These are phyloP conservation scores for Dendroctonus valens DNA, from an alignment of 1,140 invertebrate genomes.

Conservation along the genomic window DNA sequence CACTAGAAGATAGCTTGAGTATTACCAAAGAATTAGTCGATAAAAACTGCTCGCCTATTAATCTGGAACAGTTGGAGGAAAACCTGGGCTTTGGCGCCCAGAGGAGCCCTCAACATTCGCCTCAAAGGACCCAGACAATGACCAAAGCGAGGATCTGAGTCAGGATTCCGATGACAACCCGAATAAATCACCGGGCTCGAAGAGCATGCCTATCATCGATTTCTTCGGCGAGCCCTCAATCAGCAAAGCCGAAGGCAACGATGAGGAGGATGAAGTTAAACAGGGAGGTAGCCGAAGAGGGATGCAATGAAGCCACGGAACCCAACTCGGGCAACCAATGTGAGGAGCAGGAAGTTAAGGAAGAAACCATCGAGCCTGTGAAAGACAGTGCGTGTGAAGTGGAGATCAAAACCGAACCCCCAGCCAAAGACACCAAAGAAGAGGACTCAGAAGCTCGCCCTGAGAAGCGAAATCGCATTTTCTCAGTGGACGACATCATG, in stretches of 20 bases:
- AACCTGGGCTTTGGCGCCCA: conserved; percentile 10
- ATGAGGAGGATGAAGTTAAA: neutral
- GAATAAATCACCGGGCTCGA: conserved; percentile 17
- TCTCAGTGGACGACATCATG: conserved; percentile 45
- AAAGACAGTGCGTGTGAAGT: neutral
- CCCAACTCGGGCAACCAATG: neutral
- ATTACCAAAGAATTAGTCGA: conserved; percentile 33
- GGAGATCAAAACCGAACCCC: neutral
- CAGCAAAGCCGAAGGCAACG: neutral
- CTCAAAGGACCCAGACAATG: neutral
- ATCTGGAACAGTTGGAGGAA: conserved; percentile 35
- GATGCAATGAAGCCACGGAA: neutral
- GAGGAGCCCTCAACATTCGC: conserved; percentile 1
- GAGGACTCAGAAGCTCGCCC: neutral
- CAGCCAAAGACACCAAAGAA: neutral
- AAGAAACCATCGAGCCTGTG: neutral
- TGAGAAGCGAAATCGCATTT: conserved; percentile 35
- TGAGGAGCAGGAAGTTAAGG: neutral
- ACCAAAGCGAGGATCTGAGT: conserved; percentile 10
- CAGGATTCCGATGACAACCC: conserved; percentile 10
- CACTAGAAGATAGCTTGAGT: conserved; percentile 11
- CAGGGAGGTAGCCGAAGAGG: neutral
- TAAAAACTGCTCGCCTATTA: conserved; percentile 40
- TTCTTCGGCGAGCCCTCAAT: conserved; percentile 16
- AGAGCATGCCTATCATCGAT: conserved; percentile 40